A percentile compares a stretch with the other conserved stretches of the same genome.
These are phyloP conservation scores for Triops longicaudatus DNA, from an alignment of 1,140 invertebrate species.

Conservation along the genomic window DNA sequence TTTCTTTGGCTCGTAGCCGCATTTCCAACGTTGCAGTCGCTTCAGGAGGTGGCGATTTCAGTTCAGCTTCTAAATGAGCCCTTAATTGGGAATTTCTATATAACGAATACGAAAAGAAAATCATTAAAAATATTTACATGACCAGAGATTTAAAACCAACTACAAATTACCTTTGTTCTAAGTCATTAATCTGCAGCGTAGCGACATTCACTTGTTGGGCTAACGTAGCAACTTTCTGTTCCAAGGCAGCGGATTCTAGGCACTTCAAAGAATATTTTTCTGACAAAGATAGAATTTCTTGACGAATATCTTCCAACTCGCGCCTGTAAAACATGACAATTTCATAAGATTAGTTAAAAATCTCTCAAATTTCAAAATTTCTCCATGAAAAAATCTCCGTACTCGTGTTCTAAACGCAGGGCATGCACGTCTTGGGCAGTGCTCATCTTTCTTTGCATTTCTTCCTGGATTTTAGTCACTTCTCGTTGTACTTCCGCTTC, in stretches of 20 bases:
- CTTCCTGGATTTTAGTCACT: conserved; percentile 75
- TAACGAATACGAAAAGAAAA: no score
- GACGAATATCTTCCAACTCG: conserved; percentile 72
- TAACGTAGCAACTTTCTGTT: conserved; percentile 67
- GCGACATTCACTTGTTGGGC: conserved; percentile 68
- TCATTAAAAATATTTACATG: no score
- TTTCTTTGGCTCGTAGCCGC: conserved; percentile 39
- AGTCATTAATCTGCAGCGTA: conserved; percentile 65
- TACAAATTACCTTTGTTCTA: conserved; percentile 52
- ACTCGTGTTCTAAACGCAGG: conserved; percentile 52
- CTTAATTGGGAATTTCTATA: conserved; percentile 17
- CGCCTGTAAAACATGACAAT: conserved; percentile 46
- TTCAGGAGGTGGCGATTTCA: conserved; percentile 19
- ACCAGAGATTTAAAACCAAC: neutral
- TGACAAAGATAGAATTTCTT: conserved; percentile 75
- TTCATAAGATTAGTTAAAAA: conserved; percentile 20
- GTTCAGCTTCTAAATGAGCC: conserved; percentile 17
- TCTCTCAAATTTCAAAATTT: conserved; percentile 23
- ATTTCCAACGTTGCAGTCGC: conserved; percentile 33
- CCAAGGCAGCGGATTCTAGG: conserved; percentile 73
- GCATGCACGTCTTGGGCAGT: conserved; percentile 48
- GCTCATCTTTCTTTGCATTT: conserved; percentile 62
- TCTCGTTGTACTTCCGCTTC: conserved; percentile 81
- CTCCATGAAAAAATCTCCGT: conserved; percentile 33
- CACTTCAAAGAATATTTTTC: conserved; percentile 87